Base-by-base conservation (phyloP, 2,888 invertebrate species). In the Rotaria macrura region DNA sequence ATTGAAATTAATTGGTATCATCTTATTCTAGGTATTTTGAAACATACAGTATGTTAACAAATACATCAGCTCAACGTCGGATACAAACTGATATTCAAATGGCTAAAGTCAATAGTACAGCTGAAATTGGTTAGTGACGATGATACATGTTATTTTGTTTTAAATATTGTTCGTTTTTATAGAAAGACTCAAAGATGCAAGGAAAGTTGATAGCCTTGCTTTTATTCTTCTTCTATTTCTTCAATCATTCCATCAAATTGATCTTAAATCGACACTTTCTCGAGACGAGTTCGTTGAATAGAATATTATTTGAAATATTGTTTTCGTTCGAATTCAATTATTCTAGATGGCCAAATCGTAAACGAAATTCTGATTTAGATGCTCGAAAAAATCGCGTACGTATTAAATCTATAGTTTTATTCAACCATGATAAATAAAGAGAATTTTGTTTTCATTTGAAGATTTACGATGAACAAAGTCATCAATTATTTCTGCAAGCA, bases 201-300 rank as follows among this genome's bases (percentile, higher is more conserved):
- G 84, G 52, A 84, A 84, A 54, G 89, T 90, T 29, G 88, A 89
- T 74, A 89, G 89, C 7, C 88, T 89, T 87, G 88, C 89, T 87
- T 91, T 91, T 88, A 90, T 90, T 9, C 87, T 91, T 52, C 90
- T 89, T 87, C 89, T 91, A n/a, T 90, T 89, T 88, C 89, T 90
- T 43, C 91, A 91, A 87, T 90, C 52, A 52, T 84, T 52, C 43
- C 49, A 84, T 84, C 84, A 52, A 43, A 54, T 84, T 34, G 84
- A 54, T 52, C 29, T 49, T 9, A 84, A 84, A 84, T 84, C 84
- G 20, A 54, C 84, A 52, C 34, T 84, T 9, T 84, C 49, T 49
- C 54, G 52, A 9, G 54, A 52, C 23, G 84, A 84, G 84, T 49
- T 12, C 9, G 47, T 47, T 49, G 49, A 1, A 25, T 84, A 12